Percentiles rank a stretch among this genome's conserved stretches.
Evolutionary conservation across 2,888 invertebrate species (phyloP).

Genomic region (Seira sanloemensis): DNA sequence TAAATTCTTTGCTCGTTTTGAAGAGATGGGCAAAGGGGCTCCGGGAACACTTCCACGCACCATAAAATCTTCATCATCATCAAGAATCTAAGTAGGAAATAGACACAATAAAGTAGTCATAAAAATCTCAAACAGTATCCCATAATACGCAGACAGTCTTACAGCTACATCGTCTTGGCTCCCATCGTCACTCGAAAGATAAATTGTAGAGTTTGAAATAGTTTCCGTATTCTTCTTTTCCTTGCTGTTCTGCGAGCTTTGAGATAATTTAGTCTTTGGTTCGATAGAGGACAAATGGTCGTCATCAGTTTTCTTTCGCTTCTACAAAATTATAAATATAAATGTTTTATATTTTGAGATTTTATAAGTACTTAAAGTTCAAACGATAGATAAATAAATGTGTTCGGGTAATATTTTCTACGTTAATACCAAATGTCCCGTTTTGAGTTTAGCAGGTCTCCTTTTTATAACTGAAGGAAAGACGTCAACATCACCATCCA

Average conservation of each 20-base stretch:
- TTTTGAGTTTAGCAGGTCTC: no score
- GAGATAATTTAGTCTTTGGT: no score
- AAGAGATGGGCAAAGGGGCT: constrained; percentile 36
- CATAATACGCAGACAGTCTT: no score
- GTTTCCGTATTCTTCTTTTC: background rate
- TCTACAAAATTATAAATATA: background rate
- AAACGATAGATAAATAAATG: background rate
- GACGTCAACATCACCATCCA: constrained; percentile 39
- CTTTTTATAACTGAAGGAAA: constrained; percentile 17
- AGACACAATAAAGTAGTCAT: background rate
- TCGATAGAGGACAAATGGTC: no score
- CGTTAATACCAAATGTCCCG: no score
- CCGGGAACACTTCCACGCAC: constrained; percentile 49
- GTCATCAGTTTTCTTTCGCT: no score
- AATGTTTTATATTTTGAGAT: background rate
- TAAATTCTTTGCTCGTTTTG: background rate
- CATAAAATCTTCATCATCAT: constrained; percentile 28
- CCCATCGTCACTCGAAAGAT: background rate
- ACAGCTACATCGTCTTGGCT: background rate
- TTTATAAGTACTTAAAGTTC: background rate
- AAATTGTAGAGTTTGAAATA: background rate
- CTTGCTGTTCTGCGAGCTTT: background rate
- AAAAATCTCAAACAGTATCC: background rate
- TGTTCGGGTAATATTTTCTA: constrained; percentile 17
- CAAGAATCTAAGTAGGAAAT: background rate